Evolutionary conservation across 2,113 vertebrate species (phyloP), one percentile per base, ranked within the genome.

Genomic region (Irena cyanogastra): DNA sequence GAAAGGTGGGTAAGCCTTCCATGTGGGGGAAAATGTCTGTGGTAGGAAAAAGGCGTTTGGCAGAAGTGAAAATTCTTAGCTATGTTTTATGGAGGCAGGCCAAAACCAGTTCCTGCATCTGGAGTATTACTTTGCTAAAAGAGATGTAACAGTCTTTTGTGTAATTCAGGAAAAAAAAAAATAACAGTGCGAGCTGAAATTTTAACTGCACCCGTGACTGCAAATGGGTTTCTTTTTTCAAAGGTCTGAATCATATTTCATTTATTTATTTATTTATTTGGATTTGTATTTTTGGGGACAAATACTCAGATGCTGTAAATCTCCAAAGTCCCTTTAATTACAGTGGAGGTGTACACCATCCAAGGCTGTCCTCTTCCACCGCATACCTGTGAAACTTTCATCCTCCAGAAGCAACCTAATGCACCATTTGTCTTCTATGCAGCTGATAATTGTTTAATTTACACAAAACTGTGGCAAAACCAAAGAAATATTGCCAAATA

Each of bases 21-120:
- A 18, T 0, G 1, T 0, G 1, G 8, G 26, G 45, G 4, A 10
- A 84, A 79, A 47, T 0, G 6, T 39, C 44, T 56, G 1, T 10
- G 33, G 75, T 7, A 47, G 47, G 53, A 78, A 83, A 93, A 69
- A 74, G 21, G 17, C 24, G 8, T 28, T 76, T 39, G 88, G 42
- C 10, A 83, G 33, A 83, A 63, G 16, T 49, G 39, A 88, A 91
- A 90, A 81, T 80, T 49, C 42, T 86, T 59, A 70, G 21, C 28
- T 77, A 3, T 52, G 8, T 65, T 88, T 89, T 75, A 57, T 60
- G 54, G 26, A 80, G 33, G 24, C 30, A 47, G 30, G 33, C 19
- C 47, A 83, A 63, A 64, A 56, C 0, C 37, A 30, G 79, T 45
- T 90, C 33, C 64, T 52, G 35, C 37, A 52, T 81, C 52, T 83